Evolutionary conservation across 2,797 vertebrate species (phyloP).

Genomic region (Cephalopachus bancanus): DNA sequence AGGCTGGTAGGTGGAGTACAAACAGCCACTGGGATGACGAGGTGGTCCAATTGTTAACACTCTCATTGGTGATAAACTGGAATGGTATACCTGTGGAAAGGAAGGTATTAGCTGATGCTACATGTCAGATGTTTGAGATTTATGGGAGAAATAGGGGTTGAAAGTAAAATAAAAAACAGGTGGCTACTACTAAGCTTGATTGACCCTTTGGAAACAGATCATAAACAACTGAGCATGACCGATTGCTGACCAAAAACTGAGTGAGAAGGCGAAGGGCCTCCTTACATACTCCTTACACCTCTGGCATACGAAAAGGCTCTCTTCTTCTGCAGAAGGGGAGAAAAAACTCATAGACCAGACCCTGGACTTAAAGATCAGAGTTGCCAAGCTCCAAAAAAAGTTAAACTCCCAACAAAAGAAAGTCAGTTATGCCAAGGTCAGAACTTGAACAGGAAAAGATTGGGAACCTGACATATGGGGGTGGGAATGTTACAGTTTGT

Average conservation of each 20-base stretch:
- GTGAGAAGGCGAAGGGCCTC: background rate
- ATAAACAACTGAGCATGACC: background rate
- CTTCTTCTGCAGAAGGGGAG: background rate
- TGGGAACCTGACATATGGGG: fast-evolving
- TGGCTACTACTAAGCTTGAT: background rate
- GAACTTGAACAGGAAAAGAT: background rate
- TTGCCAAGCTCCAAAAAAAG: background rate
- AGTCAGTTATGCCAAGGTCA: background rate
- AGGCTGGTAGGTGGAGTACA: background rate
- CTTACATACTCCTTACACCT: no score
- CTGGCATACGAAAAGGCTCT: background rate
- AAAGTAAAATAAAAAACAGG: background rate
- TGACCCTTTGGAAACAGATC: background rate
- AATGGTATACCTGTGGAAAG: background rate
- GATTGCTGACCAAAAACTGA: background rate
- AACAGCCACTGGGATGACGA: background rate
- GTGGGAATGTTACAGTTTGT: background rate
- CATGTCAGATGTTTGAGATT: background rate
- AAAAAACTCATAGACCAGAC: background rate
- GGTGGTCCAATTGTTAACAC: background rate
- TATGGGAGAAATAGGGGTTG: background rate
- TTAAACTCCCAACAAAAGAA: background rate
- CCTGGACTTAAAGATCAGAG: background rate
- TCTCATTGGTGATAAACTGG: background rate
- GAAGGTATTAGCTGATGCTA: background rate